Conservation (phyloP, 2,888 invertebrate species). For the Cactoblastis cactorum region DNA sequence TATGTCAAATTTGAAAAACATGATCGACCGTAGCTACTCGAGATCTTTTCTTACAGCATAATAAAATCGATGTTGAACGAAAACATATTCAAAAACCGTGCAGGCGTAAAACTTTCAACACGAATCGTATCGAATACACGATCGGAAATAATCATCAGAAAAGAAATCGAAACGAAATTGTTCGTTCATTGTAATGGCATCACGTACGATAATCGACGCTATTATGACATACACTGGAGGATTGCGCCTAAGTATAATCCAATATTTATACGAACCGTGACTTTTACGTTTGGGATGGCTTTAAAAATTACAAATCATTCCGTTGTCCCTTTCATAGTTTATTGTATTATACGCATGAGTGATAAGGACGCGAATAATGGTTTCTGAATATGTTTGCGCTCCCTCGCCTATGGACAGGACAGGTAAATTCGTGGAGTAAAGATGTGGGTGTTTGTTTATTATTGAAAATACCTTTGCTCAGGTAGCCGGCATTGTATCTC, state of each 20-base stretch:
- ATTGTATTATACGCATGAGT: constrained; percentile 13
- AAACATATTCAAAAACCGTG: constrained; percentile 19
- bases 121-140: constrained; percentile 58
- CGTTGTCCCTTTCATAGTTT: constrained; percentile 27
- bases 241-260: constrained; percentile 77
- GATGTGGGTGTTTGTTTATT: constrained; percentile 66
- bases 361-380: constrained; percentile 20
- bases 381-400: constrained; percentile 20
- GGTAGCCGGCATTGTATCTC: constrained; percentile 63
- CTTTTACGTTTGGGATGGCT: constrained; percentile 40
- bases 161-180: constrained; percentile 68
- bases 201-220: constrained; percentile 75
- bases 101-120: constrained; percentile 54
- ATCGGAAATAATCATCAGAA: constrained; percentile 54
- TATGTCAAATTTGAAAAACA: constrained; percentile 5
- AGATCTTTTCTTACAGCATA: constrained; percentile 15
- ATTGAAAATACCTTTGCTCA: constrained; percentile 63
- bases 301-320: constrained; percentile 25
- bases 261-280: constrained; percentile 74
- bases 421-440: constrained; percentile 71
- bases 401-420: constrained; percentile 55
- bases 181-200: constrained; percentile 71
- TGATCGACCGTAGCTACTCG: constrained; percentile 1
- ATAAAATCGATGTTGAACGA: constrained; percentile 17
- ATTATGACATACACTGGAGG: constrained; percentile 75